phyloP scores from a whole-genome alignment of 2,797 vertebrate genomes.

The Caiman crocodilus region DNA sequence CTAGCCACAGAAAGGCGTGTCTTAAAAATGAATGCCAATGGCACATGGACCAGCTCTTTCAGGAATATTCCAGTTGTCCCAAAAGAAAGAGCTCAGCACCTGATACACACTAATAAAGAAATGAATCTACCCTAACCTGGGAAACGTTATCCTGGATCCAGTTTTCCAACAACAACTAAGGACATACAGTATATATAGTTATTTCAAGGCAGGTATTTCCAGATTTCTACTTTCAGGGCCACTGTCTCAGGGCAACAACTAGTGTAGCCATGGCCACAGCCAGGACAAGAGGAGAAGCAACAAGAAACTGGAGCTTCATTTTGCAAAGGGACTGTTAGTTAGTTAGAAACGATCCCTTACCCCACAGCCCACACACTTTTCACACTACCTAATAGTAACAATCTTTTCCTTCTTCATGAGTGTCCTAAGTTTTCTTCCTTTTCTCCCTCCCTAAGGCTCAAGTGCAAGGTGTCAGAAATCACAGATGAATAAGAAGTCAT shows the following conservation, averaged over 20 bases:
- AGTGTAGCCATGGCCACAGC: not conserved
- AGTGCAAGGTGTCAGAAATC: not conserved
- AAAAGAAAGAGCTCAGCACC: no score
- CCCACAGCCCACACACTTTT: not conserved
- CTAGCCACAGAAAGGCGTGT: no score
- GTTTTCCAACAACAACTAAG: no score
- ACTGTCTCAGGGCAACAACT: not conserved
- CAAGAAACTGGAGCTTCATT: not conserved
- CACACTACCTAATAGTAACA: not conserved
- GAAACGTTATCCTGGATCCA: no score
- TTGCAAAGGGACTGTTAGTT: not conserved
- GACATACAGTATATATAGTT: no score
- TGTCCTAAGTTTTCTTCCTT: not conserved
- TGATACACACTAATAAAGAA: no score
- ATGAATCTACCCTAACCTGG: no score
- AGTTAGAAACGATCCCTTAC: not conserved
- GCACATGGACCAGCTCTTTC: no score
- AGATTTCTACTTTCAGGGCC: no score
- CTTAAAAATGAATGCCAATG: no score
- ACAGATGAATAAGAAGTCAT: not conserved
- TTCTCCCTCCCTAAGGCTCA: not conserved
- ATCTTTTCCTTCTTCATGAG: not conserved
- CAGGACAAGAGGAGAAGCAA: not conserved
- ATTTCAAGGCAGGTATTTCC: no score
- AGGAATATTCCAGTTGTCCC: no score